Evolutionary conservation across 2,888 invertebrate species (phyloP).

Genomic region (Catocala sponsa): DNA sequence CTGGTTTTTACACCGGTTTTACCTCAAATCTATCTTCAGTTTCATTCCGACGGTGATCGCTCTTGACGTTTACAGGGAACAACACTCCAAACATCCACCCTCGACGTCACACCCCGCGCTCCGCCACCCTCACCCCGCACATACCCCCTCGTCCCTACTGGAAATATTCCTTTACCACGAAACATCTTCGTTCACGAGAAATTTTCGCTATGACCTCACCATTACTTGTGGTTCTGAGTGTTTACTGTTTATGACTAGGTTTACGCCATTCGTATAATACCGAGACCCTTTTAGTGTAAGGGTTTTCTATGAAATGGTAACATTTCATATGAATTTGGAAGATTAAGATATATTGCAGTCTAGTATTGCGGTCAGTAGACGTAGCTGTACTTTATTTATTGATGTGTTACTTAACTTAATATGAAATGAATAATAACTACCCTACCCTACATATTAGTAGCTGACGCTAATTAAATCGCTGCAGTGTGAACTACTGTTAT

Average conservation of each 20-base stretch:
- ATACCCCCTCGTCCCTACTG: conserved; percentile 41
- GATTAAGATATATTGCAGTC: conserved; percentile 23
- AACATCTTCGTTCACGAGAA: conserved; percentile 51
- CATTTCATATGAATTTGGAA: conserved; percentile 29
- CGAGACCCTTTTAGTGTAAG: conserved; percentile 32
- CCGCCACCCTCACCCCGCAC: conserved; percentile 20
- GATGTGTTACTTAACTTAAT: too few relatives aligned
- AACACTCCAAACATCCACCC: conserved; percentile 67
- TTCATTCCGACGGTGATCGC: conserved; percentile 70
- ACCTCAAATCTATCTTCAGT: conserved; percentile 66
- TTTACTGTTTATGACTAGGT: conserved; percentile 43
- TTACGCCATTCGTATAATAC: conserved; percentile 39
- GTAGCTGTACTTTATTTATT: too few relatives aligned
- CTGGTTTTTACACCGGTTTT: conserved; percentile 53
- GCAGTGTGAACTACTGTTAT: too few relatives aligned
- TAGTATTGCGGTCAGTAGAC: conserved; percentile 5
- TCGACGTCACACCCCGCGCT: conserved; percentile 31
- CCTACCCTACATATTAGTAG: too few relatives aligned
- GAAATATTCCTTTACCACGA: conserved; percentile 53
- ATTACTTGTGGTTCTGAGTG: conserved; percentile 34
- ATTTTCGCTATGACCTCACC: conserved; percentile 49
- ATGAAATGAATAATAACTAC: too few relatives aligned
- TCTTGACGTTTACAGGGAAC: conserved; percentile 82
- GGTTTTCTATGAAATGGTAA: conserved; percentile 20
- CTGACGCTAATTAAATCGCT: too few relatives aligned